Base-by-base conservation (phyloP, 2,888 invertebrate species). In the Scaptomyza flava region DNA sequence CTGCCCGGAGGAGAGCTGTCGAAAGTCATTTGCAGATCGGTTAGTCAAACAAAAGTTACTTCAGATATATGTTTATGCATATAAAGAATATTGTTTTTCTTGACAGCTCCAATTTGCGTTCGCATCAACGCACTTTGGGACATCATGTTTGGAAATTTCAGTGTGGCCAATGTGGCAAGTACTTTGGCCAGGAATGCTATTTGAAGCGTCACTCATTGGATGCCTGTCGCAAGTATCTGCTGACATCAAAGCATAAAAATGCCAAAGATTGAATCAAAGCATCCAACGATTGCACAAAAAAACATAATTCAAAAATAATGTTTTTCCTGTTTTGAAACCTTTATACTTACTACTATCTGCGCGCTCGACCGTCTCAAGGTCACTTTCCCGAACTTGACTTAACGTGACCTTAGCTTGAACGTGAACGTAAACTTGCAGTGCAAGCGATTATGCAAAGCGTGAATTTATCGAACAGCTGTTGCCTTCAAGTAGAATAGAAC, bases 101-200 rank as follows among this genome's bases (percentile, higher is more conserved):
- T 63, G 51, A 3, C 50, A 95, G 95, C 50, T 95, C 95, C 0
- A 95, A 95, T 90, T 92, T 95, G 42, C 93, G 95, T 52, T 95
- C 95, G 0, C 95, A 95, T 92, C 95, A 95, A 89, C 94, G 95
- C 68, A 94, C 95, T 8, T 94, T 94, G 77, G 94, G 94, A 6
- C 95, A 95, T 90, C 95, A 95, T 90, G 91, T 93, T 56, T 95
- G 95, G 95, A 92, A 93, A 77, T 95, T 94, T 94, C 93, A 93
- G 57, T 95, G 95, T 84, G 90, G 92, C 1, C 93, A 93, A 60
- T 95, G 95, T 79, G 94, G 93, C 66, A 95, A 95, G 89, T 94
- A 95, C 2, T 95, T 95, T 91, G 95, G 95, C 60, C 94, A 95
- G 90, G 92, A 93, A 43, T 93, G 94, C 12, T 95, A 95, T 85